Evolutionary conservation across 2,888 invertebrate genomes (phyloP), one percentile per base, ranked within the genome.

Genomic region (Euzophera pinguis): DNA sequence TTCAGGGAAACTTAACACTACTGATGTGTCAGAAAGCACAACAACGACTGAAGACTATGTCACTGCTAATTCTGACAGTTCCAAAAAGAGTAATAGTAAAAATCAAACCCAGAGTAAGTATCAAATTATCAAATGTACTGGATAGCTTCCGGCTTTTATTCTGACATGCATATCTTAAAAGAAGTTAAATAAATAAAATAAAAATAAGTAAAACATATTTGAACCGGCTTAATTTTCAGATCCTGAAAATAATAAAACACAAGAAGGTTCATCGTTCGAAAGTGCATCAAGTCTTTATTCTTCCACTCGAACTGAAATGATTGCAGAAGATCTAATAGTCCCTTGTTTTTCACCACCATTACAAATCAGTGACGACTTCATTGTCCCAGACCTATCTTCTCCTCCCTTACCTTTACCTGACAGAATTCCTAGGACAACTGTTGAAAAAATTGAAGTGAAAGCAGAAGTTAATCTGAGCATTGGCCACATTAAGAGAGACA

Each of bases 11-110:
- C 91, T 93, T 14, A 94, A 94, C 61, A 95, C 94, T 41, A 92
- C 92, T 34, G 96, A 97, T 73, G 91, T 96, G 50, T 96, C 96
- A n/a, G 97, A 97, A 87, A 96, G 96, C 69, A 97, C 97, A 56
- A 95, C 94, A 38, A 94, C 94, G 14, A 94, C 94, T 45, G 96
- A 97, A 80, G 97, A 97, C 82, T 97, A 97, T 79, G 94, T 96
- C 61, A 97, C 97, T 65, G 97, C 97, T 75, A 97, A 94, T 79
- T 93, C 94, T 52, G 94, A 94, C 72, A 94, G 93, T 70, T 94
- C 94, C 13, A 92, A 93, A 71, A 92, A 91, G 78, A 93, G 92
- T 69, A 91, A 88, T 59, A 72, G 83, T 64, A 90, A 81, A 66
- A 81, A 81, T 67, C 83, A 81, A 62, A 85, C 79, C 62, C 83